Evolutionary conservation across 2,797 vertebrate genomes (phyloP), one percentile per base, ranked within the genome.

Genomic region (Erethizon dorsatum): DNA sequence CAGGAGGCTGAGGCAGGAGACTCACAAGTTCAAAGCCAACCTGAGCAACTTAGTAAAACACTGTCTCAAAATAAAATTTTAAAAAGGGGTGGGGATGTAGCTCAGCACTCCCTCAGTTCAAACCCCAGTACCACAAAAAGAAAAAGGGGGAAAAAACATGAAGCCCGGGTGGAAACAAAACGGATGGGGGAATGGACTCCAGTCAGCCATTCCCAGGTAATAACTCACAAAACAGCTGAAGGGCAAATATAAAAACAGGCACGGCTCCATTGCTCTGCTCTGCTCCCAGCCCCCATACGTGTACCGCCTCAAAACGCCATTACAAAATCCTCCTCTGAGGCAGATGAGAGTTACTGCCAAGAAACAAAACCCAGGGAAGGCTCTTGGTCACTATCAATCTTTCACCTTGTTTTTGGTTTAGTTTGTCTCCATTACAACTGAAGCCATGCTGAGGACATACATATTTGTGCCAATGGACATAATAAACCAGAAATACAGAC

Each of bases 351-450:
- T 59, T 78, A 78, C 47, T 77, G 84, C 50, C n/a, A 95, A 94
- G 90, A 93, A 91, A 79, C 95, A 0, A 95, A 95, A 77, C 71
- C 52, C 6, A 52, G 26, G 20, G 54, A 89, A 93, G 63, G 33
- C 0, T 56, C 18, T 92, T 26, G 97, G 17, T 93, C 26, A 97
- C 82, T n/a, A 31, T 56, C 22, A 95, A 91, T 65, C 57, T 85
- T 83, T 82, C 37, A 92, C 31, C 75, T 87, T 86, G 10, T 94
- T 78, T 95, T 97, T 90, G 80, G 82, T 84, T 95, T 82, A 7
- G 85, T 79, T 37, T 91, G 78, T 63, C 57, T 88, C 47, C 41
- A 92, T 83, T 54, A 83, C 45, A 97, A 86, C 20, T 92, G 52
- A 95, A 85, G 92, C 83, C 13, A 24, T n/a, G 77, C 79, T 77